phyloP scores from a whole-genome alignment of 2,797 vertebrate genomes.

The Octomys mimax region DNA sequence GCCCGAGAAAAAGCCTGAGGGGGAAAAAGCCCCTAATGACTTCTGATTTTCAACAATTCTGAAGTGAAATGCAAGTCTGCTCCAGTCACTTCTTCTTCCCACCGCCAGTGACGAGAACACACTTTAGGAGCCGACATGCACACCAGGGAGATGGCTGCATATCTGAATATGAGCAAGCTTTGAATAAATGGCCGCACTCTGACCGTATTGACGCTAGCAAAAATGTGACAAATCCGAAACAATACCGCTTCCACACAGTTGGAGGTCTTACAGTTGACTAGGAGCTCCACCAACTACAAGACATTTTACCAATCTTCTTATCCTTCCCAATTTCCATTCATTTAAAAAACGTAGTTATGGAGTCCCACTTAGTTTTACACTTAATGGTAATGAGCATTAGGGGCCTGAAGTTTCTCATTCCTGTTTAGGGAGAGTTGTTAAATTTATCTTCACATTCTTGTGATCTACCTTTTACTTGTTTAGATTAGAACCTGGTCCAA shows the following conservation, averaged over 20 bases:
- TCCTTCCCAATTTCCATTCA: background rate
- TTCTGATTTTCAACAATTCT: slow-evolving; percentile 28
- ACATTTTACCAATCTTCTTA: slow-evolving; percentile 9
- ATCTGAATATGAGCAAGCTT: slow-evolving; percentile 43
- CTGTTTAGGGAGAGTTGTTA: background rate
- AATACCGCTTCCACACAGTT: background rate
- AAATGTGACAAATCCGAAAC: slow-evolving; percentile 36
- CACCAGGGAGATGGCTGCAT: background rate
- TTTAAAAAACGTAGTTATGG: background rate
- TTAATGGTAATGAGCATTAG: background rate
- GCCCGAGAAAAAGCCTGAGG: background rate
- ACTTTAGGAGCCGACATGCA: background rate
- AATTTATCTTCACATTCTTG: background rate
- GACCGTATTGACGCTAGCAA: slow-evolving; percentile 18
- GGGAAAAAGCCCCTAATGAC: background rate
- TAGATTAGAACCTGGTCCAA: background rate
- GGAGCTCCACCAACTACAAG: slow-evolving; percentile 25
- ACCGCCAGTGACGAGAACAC: background rate
- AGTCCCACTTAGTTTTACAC: background rate
- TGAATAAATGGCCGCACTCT: background rate
- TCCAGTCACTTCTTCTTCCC: background rate
- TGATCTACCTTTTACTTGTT: background rate
- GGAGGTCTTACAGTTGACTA: slow-evolving; percentile 6
- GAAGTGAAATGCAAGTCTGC: background rate
- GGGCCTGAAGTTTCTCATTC: background rate